A percentile compares a stretch with the other conserved stretches of the same genome.
Evolutionary conservation across 35 echinoderm and acorn worm genomes (phyloP).

Genomic region (Lytechinus variegatus): DNA sequence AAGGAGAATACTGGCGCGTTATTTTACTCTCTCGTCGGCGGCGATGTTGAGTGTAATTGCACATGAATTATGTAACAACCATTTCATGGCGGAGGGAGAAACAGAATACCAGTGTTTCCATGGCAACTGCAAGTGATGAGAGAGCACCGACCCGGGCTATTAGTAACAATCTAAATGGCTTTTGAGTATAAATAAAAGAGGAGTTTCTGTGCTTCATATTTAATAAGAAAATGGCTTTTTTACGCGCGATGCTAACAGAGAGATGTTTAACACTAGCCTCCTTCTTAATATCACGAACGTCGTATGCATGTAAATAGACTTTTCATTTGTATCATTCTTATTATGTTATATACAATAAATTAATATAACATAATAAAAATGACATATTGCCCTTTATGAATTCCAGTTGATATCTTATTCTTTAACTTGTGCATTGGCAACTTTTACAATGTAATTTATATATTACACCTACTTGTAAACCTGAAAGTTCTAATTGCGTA

Average conservation of each 20-base stretch:
- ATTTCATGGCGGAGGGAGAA: constrained; percentile 19
- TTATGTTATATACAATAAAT: too few relatives aligned
- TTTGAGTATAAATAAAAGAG: not conserved
- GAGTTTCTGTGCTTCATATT: not conserved
- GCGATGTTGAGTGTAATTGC: constrained; percentile 30
- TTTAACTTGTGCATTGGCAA: too few relatives aligned
- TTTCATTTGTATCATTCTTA: too few relatives aligned
- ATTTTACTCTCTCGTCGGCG: not conserved
- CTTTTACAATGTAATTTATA: too few relatives aligned
- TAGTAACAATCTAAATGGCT: not conserved
- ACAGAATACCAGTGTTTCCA: not conserved
- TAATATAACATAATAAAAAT: too few relatives aligned
- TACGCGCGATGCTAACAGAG: not conserved
- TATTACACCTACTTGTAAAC: too few relatives aligned
- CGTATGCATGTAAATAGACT: not conserved
- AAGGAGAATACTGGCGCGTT: not conserved
- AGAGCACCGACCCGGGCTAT: not conserved
- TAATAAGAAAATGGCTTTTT: not conserved
- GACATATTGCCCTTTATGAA: too few relatives aligned
- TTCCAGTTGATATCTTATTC: too few relatives aligned
- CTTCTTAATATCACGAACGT: not conserved
- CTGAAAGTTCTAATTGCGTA: too few relatives aligned
- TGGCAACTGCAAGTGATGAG: not conserved
- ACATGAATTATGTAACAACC: constrained; percentile 43
- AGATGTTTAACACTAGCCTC: not conserved